These are phyloP conservation scores for Acrocephalus arundinaceus DNA, from an alignment of 2,113 vertebrate genomes.

Conservation along the genomic window DNA sequence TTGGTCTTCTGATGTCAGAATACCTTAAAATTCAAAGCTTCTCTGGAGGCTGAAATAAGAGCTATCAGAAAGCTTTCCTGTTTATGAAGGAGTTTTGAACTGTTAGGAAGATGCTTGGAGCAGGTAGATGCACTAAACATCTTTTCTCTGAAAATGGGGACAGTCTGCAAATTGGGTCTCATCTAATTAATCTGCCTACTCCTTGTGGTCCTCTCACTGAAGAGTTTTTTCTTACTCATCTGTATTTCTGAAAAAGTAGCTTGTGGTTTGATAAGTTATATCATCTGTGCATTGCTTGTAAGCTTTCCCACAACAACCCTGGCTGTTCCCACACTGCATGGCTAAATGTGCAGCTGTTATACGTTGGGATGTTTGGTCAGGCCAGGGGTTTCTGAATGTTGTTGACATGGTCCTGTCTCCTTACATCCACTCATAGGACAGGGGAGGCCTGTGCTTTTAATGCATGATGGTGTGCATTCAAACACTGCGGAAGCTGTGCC, in stretches of 20 bases:
- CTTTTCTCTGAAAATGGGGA: neutral
- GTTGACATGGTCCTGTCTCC: neutral
- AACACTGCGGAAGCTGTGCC: neutral
- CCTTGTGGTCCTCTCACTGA: neutral
- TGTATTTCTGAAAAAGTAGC: neutral
- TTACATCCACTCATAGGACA: accelerated
- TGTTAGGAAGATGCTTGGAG: neutral
- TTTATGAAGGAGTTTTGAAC: neutral
- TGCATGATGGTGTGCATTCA: neutral
- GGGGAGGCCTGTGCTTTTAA: neutral
- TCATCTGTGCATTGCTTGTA: neutral
- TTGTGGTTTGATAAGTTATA: neutral
- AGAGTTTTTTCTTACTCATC: neutral
- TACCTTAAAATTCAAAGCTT: neutral
- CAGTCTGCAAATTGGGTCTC: neutral
- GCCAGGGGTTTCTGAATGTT: neutral
- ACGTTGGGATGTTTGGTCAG: neutral
- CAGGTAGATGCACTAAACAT: neutral
- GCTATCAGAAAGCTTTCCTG: neutral
- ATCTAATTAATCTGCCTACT: neutral
- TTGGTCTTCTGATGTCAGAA: neutral
- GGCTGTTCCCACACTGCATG: neutral
- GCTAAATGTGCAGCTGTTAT: neutral
- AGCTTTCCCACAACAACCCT: neutral
- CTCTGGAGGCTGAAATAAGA: neutral